Conservation (phyloP, 2,797 vertebrate genomes). For the Bradypus variegatus region DNA sequence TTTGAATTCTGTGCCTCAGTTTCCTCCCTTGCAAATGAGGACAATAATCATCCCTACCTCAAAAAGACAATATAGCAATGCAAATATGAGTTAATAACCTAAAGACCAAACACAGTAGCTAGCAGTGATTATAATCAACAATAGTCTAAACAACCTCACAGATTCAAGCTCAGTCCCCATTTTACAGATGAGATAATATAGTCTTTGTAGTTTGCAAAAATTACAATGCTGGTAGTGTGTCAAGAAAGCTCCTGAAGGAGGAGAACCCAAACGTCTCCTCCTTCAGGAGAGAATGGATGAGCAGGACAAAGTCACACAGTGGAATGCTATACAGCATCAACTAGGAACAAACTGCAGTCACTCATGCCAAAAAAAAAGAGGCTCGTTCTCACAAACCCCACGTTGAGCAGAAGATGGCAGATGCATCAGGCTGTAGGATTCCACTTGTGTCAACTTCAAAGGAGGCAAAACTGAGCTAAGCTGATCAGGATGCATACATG, state of each 20-base stretch:
- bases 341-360: not conserved
- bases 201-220: not conserved
- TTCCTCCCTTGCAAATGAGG: not conserved
- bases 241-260: not conserved
- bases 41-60: not conserved
- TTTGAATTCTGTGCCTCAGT: not conserved
- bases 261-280: not conserved
- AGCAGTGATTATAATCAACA: not conserved
- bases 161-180: not conserved
- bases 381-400: not conserved
- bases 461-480: not conserved
- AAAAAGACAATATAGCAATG: fast-evolving
- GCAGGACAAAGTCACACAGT: not conserved
- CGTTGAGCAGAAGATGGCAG: not conserved
- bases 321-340: not conserved
- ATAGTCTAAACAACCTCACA: not conserved
- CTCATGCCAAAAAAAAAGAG: not conserved
- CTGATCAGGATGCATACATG: not conserved
- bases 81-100: not conserved
- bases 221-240: not conserved
- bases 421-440: not conserved
- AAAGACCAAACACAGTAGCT: not conserved
- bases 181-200: not conserved
- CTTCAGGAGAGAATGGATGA: not conserved
- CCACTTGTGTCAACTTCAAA: not conserved